phyloP scores from a whole-genome alignment of 2,888 invertebrate species.

The Actias luna region DNA sequence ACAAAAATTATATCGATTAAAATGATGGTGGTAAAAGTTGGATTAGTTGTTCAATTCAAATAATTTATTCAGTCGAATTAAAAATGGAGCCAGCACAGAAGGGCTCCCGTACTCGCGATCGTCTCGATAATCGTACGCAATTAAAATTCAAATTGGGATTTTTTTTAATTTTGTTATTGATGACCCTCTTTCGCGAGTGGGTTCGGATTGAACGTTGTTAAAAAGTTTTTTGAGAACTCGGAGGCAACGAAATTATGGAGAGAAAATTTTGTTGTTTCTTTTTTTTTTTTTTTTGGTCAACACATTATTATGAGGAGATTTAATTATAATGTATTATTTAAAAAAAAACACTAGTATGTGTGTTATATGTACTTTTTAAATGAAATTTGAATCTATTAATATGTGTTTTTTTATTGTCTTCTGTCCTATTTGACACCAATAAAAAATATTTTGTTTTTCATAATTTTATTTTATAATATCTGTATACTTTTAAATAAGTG shows the following conservation, averaged over 20 bases:
- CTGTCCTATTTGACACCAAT: too few relatives aligned
- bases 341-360: background rate
- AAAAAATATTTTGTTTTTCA: too few relatives aligned
- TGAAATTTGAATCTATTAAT: background rate
- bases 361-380: background rate
- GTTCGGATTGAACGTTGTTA: constrained; percentile 67
- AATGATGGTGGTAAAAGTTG: constrained; percentile 4
- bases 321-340: background rate
- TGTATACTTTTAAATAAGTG: too few relatives aligned
- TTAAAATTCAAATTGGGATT: constrained; percentile 80
- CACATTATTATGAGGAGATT: constrained; percentile 6
- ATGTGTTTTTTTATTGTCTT: background rate
- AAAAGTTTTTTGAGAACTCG: constrained; percentile 63
- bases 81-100: constrained; percentile 25
- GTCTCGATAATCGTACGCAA: constrained; percentile 77
- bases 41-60: constrained; percentile 5
- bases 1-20: background rate
- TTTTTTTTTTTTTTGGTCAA: constrained; percentile 21
- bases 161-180: constrained; percentile 81
- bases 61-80: constrained; percentile 14
- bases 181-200: constrained; percentile 69
- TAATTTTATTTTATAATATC: too few relatives aligned
- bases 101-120: constrained; percentile 67
- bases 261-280: constrained; percentile 64
- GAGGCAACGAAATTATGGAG: constrained; percentile 49